Evolutionary conservation across 35 echinoderm and acorn worm species (phyloP).

Genomic region (Heliocidaris erythrogramma): DNA sequence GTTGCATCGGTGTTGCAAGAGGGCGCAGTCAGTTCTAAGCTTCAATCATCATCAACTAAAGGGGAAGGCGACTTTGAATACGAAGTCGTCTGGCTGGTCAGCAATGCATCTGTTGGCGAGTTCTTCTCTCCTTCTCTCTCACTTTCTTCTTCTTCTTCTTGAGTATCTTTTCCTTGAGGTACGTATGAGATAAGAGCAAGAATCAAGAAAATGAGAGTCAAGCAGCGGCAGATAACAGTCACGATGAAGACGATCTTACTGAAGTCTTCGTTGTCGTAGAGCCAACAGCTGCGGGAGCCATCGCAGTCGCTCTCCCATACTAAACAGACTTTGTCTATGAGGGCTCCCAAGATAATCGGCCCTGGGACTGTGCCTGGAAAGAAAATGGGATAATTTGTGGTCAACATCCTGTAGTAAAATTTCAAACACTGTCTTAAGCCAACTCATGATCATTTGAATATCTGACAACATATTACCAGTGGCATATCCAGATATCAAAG

Average conservation of each 20-base stretch:
- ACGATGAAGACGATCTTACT: slow-evolving; percentile 51
- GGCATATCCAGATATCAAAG: too few species aligned
- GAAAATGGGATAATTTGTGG: not conserved
- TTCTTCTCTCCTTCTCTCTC: not conserved
- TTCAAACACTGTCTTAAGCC: not conserved
- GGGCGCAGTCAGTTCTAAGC: too few species aligned
- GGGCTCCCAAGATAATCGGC: slow-evolving; percentile 72
- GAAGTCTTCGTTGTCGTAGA: slow-evolving; percentile 69
- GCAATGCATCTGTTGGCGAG: not conserved
- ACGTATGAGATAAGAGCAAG: slow-evolving; percentile 59
- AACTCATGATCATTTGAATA: not conserved
- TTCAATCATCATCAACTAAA: not conserved
- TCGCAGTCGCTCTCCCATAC: slow-evolving; percentile 74
- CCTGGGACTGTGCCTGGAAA: slow-evolving; percentile 74
- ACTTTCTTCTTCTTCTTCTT: not conserved
- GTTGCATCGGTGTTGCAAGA: too few species aligned
- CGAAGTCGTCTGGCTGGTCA: not conserved
- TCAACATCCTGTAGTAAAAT: not conserved
- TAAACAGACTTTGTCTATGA: slow-evolving; percentile 69
- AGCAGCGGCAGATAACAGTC: slow-evolving; percentile 27
- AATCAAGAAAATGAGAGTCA: slow-evolving; percentile 49
- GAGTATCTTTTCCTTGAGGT: slow-evolving; percentile 11
- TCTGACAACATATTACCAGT: not conserved
- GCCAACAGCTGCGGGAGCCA: slow-evolving; percentile 63
- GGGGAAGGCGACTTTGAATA: not conserved